Base-by-base conservation (phyloP, 2,888 invertebrate genomes). In the Clitarchus hookeri region DNA sequence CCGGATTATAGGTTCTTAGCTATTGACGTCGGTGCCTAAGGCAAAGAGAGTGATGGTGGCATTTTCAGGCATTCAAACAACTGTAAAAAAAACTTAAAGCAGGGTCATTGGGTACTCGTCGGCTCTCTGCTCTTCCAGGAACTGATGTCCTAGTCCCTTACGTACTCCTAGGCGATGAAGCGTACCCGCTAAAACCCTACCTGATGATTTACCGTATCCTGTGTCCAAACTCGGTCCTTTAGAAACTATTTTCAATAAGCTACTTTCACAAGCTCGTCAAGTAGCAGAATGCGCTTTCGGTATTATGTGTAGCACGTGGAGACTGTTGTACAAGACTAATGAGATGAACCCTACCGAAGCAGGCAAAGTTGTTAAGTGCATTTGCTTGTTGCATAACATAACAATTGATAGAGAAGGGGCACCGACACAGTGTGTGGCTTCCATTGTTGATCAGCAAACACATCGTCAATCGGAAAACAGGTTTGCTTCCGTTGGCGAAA, bases 1-100 rank as follows among this genome's bases (percentile, higher is more conserved):
- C 48, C 83, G 8, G 48, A 85, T 19, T 84, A 87, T 44, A 79
- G 19, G 79, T 85, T 85, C 83, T 36, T 79, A n/a, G 84, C 54
- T n/a, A 65, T 86, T 19, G 87, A 86, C 84, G 82, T 86, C 23
- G 86, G 87, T 19, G 83, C 16, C 11, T 48, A 87, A n/a, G 85
- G 87, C 8, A 85, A 84, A 27, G 84, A 83, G 65, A 87, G 84
- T 78, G 84, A 87, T 79, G 65, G 84, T 80, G 85, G 85, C 6
- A 80, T 86, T 27, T 84, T 78, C 26, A 25, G 8, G 48, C 16
- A 44, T 26, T 53, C 26, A 13, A 85, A 83, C 23, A 19, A 83
- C 27, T 78, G 23, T 19, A 25, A 83, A 44, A 65, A 53, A 12
- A 65, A 19, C 65, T 65, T 65, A 23, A 65, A 65, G n/a, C 65